Base-by-base conservation (phyloP, 2,888 invertebrate genomes). In the Ennomos quercinarius region DNA sequence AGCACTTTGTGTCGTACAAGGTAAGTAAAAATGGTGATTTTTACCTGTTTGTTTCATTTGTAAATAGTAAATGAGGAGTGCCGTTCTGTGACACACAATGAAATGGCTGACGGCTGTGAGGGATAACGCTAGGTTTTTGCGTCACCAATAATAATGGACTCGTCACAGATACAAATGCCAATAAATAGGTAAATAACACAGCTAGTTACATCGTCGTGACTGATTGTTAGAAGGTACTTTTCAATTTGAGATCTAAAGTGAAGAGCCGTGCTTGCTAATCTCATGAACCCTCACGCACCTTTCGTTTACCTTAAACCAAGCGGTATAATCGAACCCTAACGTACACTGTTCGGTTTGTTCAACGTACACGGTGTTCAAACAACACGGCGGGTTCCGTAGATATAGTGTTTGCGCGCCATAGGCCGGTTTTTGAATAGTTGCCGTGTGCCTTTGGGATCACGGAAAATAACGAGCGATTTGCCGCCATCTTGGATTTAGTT, bases 1-100 rank as follows among this genome's bases (percentile, higher is more conserved):
- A 64, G 55, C 64, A 63, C 64, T 66, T 68, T 66, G 66, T 66
- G 51, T 61, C 45, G 61, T 61, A 63, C 64, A 43, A 45, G 36
- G 59, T 54, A 56, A 53, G 57, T 50, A 56, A 60, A 63, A 55
- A 61, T 54, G 36, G 48, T 53, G 49, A 46, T 49, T 54, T 58
- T 57, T 41, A 46, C 43, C 43, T 47, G 47, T 41, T 60, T 60
- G 47, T 54, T 39, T 46, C 46, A 50, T 60, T 55, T 36, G 45
- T n/a, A 39, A 45, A 47, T 42, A 37, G 42, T 13, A 39, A 48
- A 49, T 47, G 17, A 38, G 12, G 27, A 37, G 11, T 27, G 27
- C 27, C 46, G 10, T 47, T 11, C 36, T 52, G 34, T 52, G 58
- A 40, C 36, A 40, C n/a, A 12, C 12, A 42, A 38, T 11, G 39